Conservation (phyloP, 1,140 invertebrate species). For the Drosophila insularis region DNA sequence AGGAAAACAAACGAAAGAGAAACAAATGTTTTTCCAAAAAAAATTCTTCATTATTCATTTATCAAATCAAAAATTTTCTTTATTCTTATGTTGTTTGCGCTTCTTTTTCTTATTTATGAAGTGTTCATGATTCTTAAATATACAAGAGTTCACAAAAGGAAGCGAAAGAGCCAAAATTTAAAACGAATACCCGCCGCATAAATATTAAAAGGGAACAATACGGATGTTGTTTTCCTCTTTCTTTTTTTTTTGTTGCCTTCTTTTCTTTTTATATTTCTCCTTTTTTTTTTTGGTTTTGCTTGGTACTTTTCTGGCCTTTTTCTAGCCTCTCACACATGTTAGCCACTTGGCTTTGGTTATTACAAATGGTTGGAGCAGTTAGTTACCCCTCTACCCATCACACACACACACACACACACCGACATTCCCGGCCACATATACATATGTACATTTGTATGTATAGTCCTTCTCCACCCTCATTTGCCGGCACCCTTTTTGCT, state of each 20-base stretch:
- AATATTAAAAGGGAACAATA: constrained; percentile 6
- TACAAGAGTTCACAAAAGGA: not conserved
- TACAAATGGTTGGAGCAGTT: constrained; percentile 59
- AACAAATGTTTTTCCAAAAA: no score
- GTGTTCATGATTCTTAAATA: not conserved
- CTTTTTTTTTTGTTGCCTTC: constrained; percentile 22
- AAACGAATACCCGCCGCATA: not conserved
- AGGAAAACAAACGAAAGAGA: no score
- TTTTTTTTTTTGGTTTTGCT: constrained; percentile 20
- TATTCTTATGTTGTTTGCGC: no score
- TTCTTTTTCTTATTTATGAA: not conserved
- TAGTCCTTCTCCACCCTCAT: not conserved
- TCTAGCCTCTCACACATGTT: constrained; percentile 43
- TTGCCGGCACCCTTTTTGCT: constrained; percentile 14
- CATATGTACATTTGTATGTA: no score
- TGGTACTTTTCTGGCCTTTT: constrained; percentile 15
- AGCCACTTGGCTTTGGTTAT: constrained; percentile 57
- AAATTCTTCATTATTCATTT: no score
- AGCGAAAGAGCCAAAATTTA: not conserved
- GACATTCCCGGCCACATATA: not conserved
- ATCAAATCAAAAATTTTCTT: no score
- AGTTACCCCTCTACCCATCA: constrained; percentile 8
- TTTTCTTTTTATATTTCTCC: constrained; percentile 38
- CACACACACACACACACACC: not conserved
- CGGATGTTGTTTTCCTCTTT: not conserved